phyloP scores from a whole-genome alignment of 2,113 vertebrate genomes.

The Arenaria interpres region DNA sequence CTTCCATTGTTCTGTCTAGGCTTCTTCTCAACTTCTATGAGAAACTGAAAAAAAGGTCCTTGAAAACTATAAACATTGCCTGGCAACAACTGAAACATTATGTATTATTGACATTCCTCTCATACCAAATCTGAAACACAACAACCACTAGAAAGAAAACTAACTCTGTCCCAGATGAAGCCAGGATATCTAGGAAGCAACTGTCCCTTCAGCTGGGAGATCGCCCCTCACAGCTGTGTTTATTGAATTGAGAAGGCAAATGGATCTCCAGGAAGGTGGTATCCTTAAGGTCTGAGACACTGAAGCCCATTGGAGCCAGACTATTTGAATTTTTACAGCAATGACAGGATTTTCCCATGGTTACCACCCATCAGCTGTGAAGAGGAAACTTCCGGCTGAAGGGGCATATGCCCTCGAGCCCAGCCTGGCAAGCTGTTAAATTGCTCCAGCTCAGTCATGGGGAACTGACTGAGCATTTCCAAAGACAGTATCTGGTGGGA shows the following conservation, averaged over 20 bases:
- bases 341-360: background rate
- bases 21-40: background rate
- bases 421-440: background rate
- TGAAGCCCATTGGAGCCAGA: background rate
- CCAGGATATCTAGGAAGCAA: background rate
- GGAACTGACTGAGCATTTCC: background rate
- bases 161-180: background rate
- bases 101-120: background rate
- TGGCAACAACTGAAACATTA: background rate
- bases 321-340: background rate
- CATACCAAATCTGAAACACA: background rate
- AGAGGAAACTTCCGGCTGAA: background rate
- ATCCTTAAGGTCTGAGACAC: background rate
- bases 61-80: background rate
- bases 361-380: background rate
- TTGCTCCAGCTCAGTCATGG: background rate
- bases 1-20: background rate
- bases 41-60: background rate
- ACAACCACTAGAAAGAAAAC: background rate
- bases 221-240: accelerated
- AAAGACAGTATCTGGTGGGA: background rate
- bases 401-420: background rate
- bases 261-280: background rate
- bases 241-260: background rate
- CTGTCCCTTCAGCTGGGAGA: background rate